Conservation (phyloP, 2,888 invertebrate genomes). For the Sminthurides aquaticus region DNA sequence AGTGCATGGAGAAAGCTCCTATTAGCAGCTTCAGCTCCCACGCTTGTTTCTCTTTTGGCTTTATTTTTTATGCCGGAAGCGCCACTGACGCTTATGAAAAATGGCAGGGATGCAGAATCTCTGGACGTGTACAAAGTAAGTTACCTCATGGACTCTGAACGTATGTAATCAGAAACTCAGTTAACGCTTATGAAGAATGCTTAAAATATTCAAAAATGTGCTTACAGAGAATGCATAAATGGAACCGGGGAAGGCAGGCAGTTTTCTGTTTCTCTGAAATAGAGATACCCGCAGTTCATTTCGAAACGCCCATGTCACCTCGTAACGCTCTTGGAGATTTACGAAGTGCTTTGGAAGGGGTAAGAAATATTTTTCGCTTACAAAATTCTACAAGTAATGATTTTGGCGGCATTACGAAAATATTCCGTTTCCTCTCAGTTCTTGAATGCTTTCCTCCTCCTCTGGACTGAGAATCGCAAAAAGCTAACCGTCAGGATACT, state of each 20-base stretch:
- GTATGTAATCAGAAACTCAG: no score
- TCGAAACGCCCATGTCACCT: conserved; percentile 29
- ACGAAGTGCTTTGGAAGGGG: conserved; percentile 36
- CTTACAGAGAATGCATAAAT: conserved; percentile 37
- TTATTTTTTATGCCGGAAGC: conserved; percentile 69
- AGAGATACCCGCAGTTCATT: conserved; percentile 37
- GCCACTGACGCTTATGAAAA: conserved; percentile 63
- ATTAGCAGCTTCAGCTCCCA: conserved; percentile 62
- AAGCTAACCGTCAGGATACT: conserved; percentile 36
- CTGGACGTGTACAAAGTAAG: conserved; percentile 63
- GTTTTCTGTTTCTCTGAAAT: conserved; percentile 42
- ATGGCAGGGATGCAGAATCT: conserved; percentile 68
- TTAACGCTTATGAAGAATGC: no score
- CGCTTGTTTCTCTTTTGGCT: conserved; percentile 61
- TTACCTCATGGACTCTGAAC: background rate
- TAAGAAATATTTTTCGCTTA: conserved; percentile 24
- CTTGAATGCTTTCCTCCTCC: conserved; percentile 35
- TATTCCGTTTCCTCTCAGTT: conserved; percentile 26
- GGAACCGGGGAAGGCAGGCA: conserved; percentile 34
- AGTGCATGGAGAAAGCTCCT: conserved; percentile 67
- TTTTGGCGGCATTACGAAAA: no score
- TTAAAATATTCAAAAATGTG: no score
- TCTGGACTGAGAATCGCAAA: conserved; percentile 41
- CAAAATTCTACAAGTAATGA: no score
- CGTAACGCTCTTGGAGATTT: conserved; percentile 40